Evolutionary conservation across 1,140 invertebrate species (phyloP).

Genomic region (Brachionus angularis): DNA sequence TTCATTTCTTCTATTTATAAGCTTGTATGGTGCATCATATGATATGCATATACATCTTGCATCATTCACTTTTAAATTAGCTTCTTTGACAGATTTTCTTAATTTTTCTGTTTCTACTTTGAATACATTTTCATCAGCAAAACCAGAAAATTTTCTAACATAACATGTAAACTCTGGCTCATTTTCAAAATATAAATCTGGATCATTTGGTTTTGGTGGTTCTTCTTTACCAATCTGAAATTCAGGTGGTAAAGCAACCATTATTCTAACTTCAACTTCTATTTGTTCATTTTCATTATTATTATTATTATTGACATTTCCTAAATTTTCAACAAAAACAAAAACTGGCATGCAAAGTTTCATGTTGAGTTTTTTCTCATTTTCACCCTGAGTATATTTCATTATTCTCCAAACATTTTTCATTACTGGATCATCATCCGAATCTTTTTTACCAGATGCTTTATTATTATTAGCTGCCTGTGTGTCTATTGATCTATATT

Average conservation of each 20-base stretch:
- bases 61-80: background rate
- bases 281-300: background rate
- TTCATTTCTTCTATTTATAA: constrained; percentile 16
- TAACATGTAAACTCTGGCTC: background rate
- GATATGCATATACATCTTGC: background rate
- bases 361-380: too few species aligned
- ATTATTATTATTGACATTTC: background rate
- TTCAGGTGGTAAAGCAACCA: too few species aligned
- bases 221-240: background rate
- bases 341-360: too few species aligned
- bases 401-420: constrained; percentile 14
- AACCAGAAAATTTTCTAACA: constrained; percentile 5
- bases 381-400: too few species aligned
- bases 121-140: background rate
- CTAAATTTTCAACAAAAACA: too few species aligned
- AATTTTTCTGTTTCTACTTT: background rate
- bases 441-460: too few species aligned
- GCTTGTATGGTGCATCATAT: background rate
- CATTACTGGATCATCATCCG: background rate
- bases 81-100: background rate
- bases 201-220: background rate
- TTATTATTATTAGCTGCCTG: background rate
- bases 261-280: background rate
- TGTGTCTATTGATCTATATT: background rate
- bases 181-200: background rate